phyloP scores from a whole-genome alignment of 30 jellyfish, hydroid and myxozoan genomes.

The Aurelia coerulea region DNA sequence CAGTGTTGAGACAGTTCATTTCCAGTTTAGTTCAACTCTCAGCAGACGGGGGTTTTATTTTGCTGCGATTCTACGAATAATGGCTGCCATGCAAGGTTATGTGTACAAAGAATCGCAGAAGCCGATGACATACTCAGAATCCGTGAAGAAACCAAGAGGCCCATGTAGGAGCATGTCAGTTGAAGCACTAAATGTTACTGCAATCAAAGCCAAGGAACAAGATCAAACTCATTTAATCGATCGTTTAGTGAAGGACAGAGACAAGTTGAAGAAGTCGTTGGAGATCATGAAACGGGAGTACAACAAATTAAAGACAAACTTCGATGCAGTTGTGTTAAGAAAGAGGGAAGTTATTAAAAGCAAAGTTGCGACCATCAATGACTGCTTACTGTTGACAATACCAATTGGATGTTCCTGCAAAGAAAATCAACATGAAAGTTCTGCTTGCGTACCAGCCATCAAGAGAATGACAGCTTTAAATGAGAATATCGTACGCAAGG shows the following conservation, averaged over 20 bases:
- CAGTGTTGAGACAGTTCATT: too few species aligned
- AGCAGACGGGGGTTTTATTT: too few species aligned
- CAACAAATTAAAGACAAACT: conserved; percentile 3
- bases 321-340: conserved; percentile 9
- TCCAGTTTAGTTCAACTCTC: too few species aligned
- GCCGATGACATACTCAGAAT: conserved; percentile 73
- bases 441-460: conserved; percentile 18
- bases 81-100: background rate
- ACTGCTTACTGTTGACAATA: conserved; percentile 5
- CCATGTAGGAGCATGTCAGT: background rate
- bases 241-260: conserved; percentile 17
- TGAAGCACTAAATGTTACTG: background rate
- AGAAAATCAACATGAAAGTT: conserved; percentile 21
- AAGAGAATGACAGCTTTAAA: conserved; percentile 24
- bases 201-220: conserved; percentile 20
- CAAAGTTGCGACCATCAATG: conserved; percentile 6
- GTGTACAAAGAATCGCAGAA: background rate
- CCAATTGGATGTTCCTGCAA: conserved; percentile 24
- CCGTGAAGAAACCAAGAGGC: conserved; percentile 50
- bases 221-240: background rate
- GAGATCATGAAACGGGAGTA: conserved; percentile 20
- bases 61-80: too few species aligned
- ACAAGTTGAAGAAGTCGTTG: conserved; percentile 16
- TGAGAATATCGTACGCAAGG: conserved; percentile 20
- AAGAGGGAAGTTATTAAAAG: conserved; percentile 21